Conservation (phyloP, 2,888 invertebrate genomes). For the Eudemis profundana region DNA sequence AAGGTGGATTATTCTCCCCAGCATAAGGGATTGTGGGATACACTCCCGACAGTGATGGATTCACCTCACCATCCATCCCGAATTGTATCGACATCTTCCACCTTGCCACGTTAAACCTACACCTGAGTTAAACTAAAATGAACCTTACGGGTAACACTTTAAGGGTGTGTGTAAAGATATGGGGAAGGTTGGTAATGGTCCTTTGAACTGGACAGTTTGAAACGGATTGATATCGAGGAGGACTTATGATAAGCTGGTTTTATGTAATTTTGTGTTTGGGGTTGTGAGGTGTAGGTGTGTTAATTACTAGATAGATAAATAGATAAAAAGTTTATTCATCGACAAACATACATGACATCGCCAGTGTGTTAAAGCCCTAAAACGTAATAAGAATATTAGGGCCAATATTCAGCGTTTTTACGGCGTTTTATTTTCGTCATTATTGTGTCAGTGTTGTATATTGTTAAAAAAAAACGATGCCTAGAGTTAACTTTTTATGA, state of each 20-base stretch:
- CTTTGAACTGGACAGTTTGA: slow-evolving; percentile 45
- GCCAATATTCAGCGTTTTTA: no score
- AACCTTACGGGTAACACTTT: slow-evolving; percentile 5
- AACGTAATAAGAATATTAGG: no score
- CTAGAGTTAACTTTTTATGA: no score
- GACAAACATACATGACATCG: no score
- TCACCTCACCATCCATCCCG: slow-evolving; percentile 55
- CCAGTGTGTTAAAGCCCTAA: no score
- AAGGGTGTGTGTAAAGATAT: neutral
- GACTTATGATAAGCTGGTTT: slow-evolving; percentile 57
- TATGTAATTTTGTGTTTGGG: slow-evolving; percentile 27
- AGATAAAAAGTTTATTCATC: no score
- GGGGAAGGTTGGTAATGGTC: slow-evolving; percentile 31
- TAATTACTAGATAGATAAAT: neutral
- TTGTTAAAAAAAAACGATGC: no score
- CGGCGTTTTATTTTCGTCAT: no score
- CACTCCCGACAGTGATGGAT: slow-evolving; percentile 68
- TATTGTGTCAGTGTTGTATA: no score
- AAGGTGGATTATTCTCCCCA: slow-evolving; percentile 51
- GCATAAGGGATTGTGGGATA: slow-evolving; percentile 60
- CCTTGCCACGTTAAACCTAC: slow-evolving; percentile 49
- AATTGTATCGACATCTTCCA: slow-evolving; percentile 50
- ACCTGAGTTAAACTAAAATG: slow-evolving; percentile 27
- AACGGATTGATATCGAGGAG: slow-evolving; percentile 56
- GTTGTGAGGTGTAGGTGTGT: neutral